Base-by-base conservation (phyloP, 2,797 vertebrate genomes). In the Gymnopithys bicolor region DNA sequence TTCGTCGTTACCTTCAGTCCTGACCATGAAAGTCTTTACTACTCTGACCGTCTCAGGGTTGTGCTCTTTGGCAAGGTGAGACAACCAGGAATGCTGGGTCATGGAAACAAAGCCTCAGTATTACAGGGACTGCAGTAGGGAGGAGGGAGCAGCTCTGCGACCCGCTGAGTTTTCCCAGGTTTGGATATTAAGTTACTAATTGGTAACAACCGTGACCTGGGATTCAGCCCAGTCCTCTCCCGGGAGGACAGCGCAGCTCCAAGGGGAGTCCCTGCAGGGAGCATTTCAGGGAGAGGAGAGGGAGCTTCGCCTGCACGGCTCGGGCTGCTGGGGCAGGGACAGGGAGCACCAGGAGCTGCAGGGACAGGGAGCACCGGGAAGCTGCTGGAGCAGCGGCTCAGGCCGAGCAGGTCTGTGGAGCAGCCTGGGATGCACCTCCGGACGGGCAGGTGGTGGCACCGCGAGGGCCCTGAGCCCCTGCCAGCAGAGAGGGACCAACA, bases 1-100 rank as follows among this genome's bases (percentile, higher is more conserved):
- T 95, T 99, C 80, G 93, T 93, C 0, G 95, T 99, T 82, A 98
- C 98, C 70, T 99, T 99, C 97, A 98, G 98, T 39, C 99, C 99
- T 1, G 99, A 99, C 79, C 99, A 99, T 7, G 97, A 98, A n/a
- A 99, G 98, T 83, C 95, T 98, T 24, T 97, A 98, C 97, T 99
- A 98, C 49, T 98, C 97, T 0, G 99, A 99, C 96, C 70, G 33
- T 39, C 97, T 99, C 52, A 98, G 91, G 30, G 94, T 99, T 73
- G 87, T 99, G 90, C 97, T 99, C 84, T 98, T 97, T 9, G 98
- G 98, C 93, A 98, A 98, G 98, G 99, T 99, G 87, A 68, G 77
- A 33, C 35, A 33, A 10, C n/a, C 46, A 13, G 19, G 43, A 32
- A 27, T 23, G 11, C 43, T 17, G 76, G 62, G 8, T 35, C 10